phyloP scores from a whole-genome alignment of 1,140 invertebrate species.

The Eupristina koningsbergeri region DNA sequence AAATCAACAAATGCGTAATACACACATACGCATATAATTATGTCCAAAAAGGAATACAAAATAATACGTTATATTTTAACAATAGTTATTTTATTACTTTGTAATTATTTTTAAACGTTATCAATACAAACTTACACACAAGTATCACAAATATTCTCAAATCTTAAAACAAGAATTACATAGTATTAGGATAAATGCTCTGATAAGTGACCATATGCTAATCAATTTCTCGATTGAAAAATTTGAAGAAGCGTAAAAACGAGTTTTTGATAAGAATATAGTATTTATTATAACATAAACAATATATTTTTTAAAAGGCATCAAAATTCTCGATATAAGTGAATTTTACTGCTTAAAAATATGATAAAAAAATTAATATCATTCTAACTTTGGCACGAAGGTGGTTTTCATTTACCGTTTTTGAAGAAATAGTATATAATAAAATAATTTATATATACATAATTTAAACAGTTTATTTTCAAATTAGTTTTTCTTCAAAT shows the following conservation, averaged over 20 bases:
- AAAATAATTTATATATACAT: neutral
- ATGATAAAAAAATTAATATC: neutral
- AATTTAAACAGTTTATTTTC: neutral
- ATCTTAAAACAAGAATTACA: conserved; percentile 29
- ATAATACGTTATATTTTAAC: conserved; percentile 13
- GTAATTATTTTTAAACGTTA: conserved; percentile 23
- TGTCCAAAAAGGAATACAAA: conserved; percentile 32
- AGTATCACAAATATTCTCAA: conserved; percentile 51
- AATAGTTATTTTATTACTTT: conserved; percentile 15
- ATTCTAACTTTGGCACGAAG: conserved; percentile 20
- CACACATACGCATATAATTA: conserved; percentile 22
- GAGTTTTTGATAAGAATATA: conserved; percentile 2
- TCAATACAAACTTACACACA: conserved; percentile 49
- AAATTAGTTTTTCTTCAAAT: neutral
- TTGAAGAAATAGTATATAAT: neutral
- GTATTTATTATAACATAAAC: neutral
- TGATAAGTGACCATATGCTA: conserved; percentile 18
- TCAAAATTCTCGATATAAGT: neutral
- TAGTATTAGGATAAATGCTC: conserved; percentile 31
- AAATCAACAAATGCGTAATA: conserved; percentile 46
- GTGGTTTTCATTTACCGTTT: neutral
- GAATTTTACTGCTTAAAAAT: neutral
- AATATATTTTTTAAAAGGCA: neutral
- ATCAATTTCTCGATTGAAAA: neutral
- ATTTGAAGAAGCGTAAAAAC: too few relatives aligned